Conservation (phyloP, 1,140 invertebrate genomes). For the Monomorium pharaonis region DNA sequence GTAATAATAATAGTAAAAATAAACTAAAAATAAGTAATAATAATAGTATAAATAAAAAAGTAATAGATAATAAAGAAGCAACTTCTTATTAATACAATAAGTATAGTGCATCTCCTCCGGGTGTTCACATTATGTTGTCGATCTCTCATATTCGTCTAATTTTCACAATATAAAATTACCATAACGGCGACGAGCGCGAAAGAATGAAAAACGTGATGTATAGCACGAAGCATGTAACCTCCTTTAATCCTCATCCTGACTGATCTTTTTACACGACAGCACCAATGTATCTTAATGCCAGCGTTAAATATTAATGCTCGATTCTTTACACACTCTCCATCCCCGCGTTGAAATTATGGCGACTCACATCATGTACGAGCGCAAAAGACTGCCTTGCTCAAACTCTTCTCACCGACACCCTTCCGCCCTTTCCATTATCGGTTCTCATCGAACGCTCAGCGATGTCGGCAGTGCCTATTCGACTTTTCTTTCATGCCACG, state of each 20-base stretch:
- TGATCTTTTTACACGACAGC: neutral
- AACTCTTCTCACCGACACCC: neutral
- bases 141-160: neutral
- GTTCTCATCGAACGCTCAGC: constrained; percentile 63
- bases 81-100: no score
- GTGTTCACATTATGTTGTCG: no score
- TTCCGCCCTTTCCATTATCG: constrained; percentile 45
- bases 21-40: no score
- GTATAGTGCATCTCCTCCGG: no score
- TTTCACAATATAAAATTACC: neutral
- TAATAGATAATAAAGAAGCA: no score
- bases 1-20: no score
- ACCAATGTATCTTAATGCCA: constrained; percentile 59
- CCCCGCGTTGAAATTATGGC: constrained; percentile 43
- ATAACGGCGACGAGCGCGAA: neutral
- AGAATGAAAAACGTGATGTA: neutral
- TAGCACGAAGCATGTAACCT: constrained; percentile 18
- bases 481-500: constrained; percentile 52
- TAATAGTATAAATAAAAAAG: no score
- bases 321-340: constrained; percentile 11
- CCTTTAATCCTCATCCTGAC: constrained; percentile 20
- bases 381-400: neutral
- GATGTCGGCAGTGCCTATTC: constrained; percentile 58
- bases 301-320: constrained; percentile 58
- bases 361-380: constrained; percentile 57